phyloP scores from a whole-genome alignment of 2,888 invertebrate species.

The Girardia tigrina region DNA sequence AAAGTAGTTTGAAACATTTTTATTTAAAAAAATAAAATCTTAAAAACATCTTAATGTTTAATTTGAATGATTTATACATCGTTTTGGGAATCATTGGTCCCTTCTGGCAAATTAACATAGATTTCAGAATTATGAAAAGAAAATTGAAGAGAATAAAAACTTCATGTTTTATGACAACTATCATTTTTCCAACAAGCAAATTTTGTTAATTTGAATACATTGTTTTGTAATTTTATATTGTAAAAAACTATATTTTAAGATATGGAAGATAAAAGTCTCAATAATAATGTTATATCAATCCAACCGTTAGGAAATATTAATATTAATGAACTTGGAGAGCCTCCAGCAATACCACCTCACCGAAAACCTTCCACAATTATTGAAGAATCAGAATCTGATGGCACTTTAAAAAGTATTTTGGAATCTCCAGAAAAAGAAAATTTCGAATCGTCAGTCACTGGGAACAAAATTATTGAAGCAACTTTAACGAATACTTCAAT shows the following conservation, averaged over 20 bases:
- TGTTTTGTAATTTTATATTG: no score
- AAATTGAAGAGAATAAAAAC: no score
- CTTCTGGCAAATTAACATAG: no score
- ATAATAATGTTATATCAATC: background rate
- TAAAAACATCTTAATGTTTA: no score
- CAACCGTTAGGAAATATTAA: background rate
- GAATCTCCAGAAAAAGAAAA: constrained; percentile 10
- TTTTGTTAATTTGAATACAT: no score
- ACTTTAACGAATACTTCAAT: background rate
- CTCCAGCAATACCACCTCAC: background rate
- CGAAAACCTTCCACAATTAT: background rate
- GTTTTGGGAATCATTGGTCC: no score
- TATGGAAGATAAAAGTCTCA: background rate
- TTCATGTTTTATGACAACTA: no score
- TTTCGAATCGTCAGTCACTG: background rate
- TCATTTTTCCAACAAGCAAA: no score
- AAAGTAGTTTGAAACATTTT: no score
- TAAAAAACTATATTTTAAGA: constrained; percentile 5
- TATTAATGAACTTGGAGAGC: background rate
- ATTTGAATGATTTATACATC: no score
- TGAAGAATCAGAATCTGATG: constrained; percentile 5
- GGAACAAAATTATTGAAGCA: background rate
- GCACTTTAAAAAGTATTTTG: background rate
- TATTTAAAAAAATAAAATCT: no score
- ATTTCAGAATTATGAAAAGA: no score